A percentile compares a stretch with the other conserved stretches of the same genome.
These are phyloP conservation scores for Rotaria magnacalcarata DNA, from an alignment of 2,888 invertebrate genomes.

Conservation along the genomic window DNA sequence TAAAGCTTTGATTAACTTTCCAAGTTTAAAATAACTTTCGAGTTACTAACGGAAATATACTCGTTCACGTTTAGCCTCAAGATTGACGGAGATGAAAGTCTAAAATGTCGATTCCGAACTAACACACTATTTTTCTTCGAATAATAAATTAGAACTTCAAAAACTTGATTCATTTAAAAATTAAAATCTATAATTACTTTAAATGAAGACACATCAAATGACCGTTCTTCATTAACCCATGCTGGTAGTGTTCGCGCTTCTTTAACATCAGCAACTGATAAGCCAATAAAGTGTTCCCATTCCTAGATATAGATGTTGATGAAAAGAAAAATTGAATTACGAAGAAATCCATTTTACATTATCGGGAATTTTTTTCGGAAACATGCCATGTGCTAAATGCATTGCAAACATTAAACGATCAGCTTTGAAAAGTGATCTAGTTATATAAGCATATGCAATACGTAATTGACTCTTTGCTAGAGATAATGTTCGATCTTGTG, in stretches of 20 bases:
- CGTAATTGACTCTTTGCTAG: slow-evolving; percentile 36
- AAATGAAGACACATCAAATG: slow-evolving; percentile 59
- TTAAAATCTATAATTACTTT: slow-evolving; percentile 52
- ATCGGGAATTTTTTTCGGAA: slow-evolving; percentile 65
- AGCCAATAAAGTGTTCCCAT: slow-evolving; percentile 73
- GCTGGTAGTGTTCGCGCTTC: slow-evolving; percentile 60
- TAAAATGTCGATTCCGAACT: too few relatives aligned
- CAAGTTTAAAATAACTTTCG: too few relatives aligned
- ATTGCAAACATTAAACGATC: slow-evolving; percentile 71
- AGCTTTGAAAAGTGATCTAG: slow-evolving; percentile 69
- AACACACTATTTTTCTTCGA: too few relatives aligned
- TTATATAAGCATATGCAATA: slow-evolving; percentile 39
- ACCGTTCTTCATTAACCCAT: slow-evolving; percentile 69
- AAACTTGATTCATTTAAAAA: neutral
- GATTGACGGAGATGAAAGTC: too few relatives aligned
- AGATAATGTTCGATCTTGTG: slow-evolving; percentile 17
- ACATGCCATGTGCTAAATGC: slow-evolving; percentile 68
- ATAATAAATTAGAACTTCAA: too few relatives aligned
- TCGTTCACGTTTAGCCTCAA: too few relatives aligned
- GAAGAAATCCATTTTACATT: slow-evolving; percentile 59
- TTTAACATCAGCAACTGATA: slow-evolving; percentile 62
- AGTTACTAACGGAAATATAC: too few relatives aligned
- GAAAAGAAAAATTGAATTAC: neutral
- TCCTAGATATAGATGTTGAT: slow-evolving; percentile 63
- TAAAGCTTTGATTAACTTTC: too few relatives aligned